Percentiles rank a stretch among this genome's conserved stretches.
These are phyloP conservation scores for Drosophila parvula DNA, from an alignment of 1,140 invertebrate species.

Conservation along the genomic window DNA sequence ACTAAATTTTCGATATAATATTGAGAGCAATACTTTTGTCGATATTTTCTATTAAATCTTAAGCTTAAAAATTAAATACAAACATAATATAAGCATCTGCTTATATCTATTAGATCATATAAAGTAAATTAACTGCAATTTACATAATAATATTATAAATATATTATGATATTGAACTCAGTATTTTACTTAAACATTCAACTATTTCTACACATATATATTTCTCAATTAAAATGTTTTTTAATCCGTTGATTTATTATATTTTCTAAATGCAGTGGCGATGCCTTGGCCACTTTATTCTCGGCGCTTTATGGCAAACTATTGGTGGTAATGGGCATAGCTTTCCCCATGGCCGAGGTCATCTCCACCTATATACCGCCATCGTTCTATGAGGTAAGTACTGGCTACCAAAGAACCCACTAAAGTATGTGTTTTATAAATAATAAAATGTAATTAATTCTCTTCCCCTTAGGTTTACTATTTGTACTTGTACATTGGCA, in stretches of 20 bases:
- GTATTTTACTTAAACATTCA: no score
- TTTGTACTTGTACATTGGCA: slow-evolving; percentile 94
- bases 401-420: slow-evolving; percentile 15
- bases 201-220: no score
- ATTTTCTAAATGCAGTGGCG: slow-evolving; percentile 45
- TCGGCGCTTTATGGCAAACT: slow-evolving; percentile 97
- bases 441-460: neutral
- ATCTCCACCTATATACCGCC: slow-evolving; percentile 96
- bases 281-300: slow-evolving; percentile 89
- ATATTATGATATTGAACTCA: no score
- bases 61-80: no score
- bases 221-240: neutral
- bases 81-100: no score
- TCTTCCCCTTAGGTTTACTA: slow-evolving; percentile 89
- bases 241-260: neutral
- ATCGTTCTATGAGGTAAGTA: slow-evolving; percentile 92
- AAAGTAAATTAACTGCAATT: no score
- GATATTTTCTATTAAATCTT: no score
- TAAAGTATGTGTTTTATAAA: no score
- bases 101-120: no score
- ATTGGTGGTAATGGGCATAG: slow-evolving; percentile 95
- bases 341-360: slow-evolving; percentile 96
- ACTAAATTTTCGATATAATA: no score
- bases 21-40: no score
- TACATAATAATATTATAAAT: no score